A percentile compares a stretch with the other conserved stretches of the same genome.
Conservation (phyloP, 2,113 vertebrate genomes). For the Glaucidium brasilianum region DNA sequence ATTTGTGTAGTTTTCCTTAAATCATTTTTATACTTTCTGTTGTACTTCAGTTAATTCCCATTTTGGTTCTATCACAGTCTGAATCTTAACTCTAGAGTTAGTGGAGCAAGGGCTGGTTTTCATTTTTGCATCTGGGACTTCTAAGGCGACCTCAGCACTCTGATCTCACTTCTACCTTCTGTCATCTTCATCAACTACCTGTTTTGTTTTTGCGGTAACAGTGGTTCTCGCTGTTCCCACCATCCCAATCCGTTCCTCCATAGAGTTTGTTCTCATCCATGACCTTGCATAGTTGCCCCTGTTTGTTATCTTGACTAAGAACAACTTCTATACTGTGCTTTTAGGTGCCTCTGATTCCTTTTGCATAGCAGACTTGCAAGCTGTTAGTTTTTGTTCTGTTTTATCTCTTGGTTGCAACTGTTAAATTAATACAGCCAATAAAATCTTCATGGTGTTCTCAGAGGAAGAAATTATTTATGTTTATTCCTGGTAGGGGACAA, state of each 20-base stretch:
- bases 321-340: background rate
- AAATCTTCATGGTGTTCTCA: background rate
- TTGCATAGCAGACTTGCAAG: background rate
- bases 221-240: background rate
- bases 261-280: fast-evolving
- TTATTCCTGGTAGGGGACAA: background rate
- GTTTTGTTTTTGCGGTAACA: fast-evolving
- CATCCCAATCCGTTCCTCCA: background rate
- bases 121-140: background rate
- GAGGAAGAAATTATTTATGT: background rate
- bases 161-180: background rate
- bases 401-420: background rate
- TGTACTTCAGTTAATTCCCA: background rate
- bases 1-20: background rate
- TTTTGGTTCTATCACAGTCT: background rate
- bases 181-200: background rate
- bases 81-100: background rate
- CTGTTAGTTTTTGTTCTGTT: background rate
- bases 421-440: background rate
- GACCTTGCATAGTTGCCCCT: background rate
- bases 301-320: background rate
- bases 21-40: background rate
- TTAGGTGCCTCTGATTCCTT: background rate
- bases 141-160: fast-evolving
- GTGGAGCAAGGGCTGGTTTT: background rate